phyloP scores from a whole-genome alignment of 2,888 invertebrate species.

The Nesidiocoris tenuis region DNA sequence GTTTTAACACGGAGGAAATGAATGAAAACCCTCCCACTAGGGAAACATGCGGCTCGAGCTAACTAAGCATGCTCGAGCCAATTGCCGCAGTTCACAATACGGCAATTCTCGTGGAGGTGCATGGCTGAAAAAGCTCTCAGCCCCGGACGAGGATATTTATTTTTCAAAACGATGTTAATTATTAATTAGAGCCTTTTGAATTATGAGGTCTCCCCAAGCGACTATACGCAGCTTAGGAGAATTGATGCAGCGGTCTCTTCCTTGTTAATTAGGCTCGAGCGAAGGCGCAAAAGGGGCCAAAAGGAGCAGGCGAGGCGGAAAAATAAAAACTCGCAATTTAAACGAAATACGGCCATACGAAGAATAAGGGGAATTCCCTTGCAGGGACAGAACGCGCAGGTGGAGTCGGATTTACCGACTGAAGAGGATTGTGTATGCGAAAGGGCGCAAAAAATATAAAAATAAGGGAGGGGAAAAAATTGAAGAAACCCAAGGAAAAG shows the following conservation, averaged over 20 bases:
- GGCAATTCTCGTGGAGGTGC: too few relatives aligned
- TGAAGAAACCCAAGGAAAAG: neutral
- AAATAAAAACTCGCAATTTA: constrained; percentile 30
- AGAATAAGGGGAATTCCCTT: neutral
- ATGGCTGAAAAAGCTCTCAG: too few relatives aligned
- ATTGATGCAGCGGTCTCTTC: constrained; percentile 1
- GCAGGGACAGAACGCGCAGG: constrained; percentile 5
- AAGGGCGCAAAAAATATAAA: neutral
- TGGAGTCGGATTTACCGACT: constrained; percentile 1
- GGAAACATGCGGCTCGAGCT: constrained; percentile 1
- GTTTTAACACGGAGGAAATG: too few relatives aligned
- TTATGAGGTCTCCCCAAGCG: constrained; percentile 34
- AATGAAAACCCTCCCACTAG: constrained; percentile 17
- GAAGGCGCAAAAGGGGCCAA: neutral
- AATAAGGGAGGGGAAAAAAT: constrained; percentile 17
- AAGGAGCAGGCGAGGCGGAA: neutral
- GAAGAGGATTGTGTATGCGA: neutral
- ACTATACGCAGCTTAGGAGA: constrained; percentile 5
- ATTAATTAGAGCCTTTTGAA: constrained; percentile 39
- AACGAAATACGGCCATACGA: constrained; percentile 27
- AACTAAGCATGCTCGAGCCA: constrained; percentile 31
- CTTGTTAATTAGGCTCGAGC: neutral
- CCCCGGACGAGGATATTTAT: constrained; percentile 1
- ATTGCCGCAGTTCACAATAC: constrained; percentile 22
- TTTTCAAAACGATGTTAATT: constrained; percentile 33